phyloP scores from a whole-genome alignment of 2,113 vertebrate genomes.

The Gymnogyps californianus region DNA sequence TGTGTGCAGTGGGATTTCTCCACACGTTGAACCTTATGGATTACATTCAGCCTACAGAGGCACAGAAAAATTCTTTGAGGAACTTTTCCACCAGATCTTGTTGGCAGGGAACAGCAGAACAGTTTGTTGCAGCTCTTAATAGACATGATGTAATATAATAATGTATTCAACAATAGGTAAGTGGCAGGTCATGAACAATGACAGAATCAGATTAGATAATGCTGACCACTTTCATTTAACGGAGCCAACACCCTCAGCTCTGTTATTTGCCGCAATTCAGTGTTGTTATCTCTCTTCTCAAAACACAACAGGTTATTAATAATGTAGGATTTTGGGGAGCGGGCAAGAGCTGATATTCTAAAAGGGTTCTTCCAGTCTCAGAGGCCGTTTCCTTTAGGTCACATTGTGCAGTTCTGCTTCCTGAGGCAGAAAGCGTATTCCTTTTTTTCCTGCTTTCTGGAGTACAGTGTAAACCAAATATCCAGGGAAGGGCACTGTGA shows the following conservation, averaged over 20 bases:
- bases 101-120: background rate
- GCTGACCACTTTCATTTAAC: background rate
- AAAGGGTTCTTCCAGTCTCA: background rate
- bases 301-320: background rate
- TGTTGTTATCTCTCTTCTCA: background rate
- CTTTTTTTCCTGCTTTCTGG: background rate
- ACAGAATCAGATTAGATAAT: background rate
- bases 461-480: background rate
- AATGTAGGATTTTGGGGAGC: background rate
- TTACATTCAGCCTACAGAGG: background rate
- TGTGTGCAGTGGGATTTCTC: background rate
- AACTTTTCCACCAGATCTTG: background rate
- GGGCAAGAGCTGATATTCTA: background rate
- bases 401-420: background rate
- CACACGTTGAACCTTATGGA: background rate
- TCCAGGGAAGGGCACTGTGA: background rate
- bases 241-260: background rate
- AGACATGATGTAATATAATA: constrained; percentile 27
- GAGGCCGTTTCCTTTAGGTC: background rate
- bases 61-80: background rate
- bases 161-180: background rate
- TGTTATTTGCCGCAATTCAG: background rate
- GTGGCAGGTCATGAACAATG: background rate
- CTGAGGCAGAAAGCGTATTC: background rate
- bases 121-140: constrained; percentile 15